Evolutionary conservation across 2,888 invertebrate species (phyloP).

Genomic region (Caenorhabditis sulstoni): DNA sequence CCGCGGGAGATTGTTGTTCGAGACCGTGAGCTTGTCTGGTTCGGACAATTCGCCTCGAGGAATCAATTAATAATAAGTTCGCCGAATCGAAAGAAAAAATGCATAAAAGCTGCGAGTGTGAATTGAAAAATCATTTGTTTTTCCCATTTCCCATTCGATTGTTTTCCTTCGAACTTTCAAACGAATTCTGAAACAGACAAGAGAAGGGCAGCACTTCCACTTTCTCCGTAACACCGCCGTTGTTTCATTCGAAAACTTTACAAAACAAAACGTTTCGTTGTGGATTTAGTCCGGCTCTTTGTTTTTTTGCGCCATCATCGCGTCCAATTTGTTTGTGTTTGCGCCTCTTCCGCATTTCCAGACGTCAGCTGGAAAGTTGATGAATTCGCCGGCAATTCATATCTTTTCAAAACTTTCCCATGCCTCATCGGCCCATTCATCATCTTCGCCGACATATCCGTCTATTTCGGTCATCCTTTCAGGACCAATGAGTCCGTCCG

Average conservation of each 20-base stretch:
- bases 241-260: no score
- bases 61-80: no score
- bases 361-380: conserved; percentile 43
- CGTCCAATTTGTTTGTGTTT: conserved; percentile 21
- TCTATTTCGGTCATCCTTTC: conserved; percentile 17
- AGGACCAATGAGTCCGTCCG: conserved; percentile 23
- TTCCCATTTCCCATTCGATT: not conserved
- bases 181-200: no score
- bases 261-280: no score
- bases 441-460: conserved; percentile 12
- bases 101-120: not conserved
- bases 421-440: conserved; percentile 23
- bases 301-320: conserved; percentile 11
- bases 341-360: conserved; percentile 6
- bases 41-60: no score
- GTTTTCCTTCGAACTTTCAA: not conserved
- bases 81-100: no score
- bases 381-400: conserved; percentile 41
- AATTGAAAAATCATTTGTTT: not conserved
- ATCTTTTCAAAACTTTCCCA: conserved; percentile 23
- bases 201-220: no score
- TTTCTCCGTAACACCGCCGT: no score
- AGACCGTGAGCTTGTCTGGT: no score
- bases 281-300: no score
- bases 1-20: not conserved